Evolutionary conservation across 2,113 vertebrate genomes (phyloP).

Genomic region (Regulus satrapa): DNA sequence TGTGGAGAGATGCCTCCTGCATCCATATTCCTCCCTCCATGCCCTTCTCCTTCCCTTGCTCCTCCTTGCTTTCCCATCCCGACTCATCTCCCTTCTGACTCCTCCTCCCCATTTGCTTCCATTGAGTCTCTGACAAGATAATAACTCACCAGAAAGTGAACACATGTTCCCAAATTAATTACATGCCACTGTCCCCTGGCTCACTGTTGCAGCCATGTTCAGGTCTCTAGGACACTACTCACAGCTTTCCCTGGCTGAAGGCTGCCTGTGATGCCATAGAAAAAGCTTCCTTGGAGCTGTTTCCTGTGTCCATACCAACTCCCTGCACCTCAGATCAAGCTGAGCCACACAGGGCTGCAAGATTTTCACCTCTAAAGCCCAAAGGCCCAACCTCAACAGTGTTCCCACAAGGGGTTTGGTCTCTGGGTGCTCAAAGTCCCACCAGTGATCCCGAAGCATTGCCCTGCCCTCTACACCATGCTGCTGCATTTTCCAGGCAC

Average conservation of each 20-base stretch:
- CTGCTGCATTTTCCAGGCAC: neutral
- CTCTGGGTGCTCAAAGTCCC: neutral
- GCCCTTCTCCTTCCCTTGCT: neutral
- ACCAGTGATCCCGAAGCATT: accelerated
- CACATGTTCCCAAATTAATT: neutral
- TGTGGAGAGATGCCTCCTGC: neutral
- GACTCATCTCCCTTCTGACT: neutral
- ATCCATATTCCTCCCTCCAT: neutral
- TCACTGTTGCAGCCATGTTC: neutral
- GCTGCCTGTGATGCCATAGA: accelerated
- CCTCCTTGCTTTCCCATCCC: neutral
- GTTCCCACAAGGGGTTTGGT: accelerated
- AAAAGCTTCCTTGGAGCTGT: neutral
- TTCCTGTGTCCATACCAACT: accelerated
- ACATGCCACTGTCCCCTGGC: neutral
- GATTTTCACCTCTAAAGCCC: neutral
- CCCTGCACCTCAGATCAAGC: neutral
- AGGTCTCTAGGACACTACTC: neutral
- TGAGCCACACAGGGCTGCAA: neutral
- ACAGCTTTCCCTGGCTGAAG: neutral
- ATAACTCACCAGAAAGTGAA: conserved; percentile 12
- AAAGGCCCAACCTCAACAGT: neutral
- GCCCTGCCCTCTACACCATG: accelerated
- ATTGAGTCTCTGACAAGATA: conserved; percentile 1
- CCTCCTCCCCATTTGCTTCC: neutral